Percentiles rank a stretch among this genome's conserved stretches.
These are phyloP conservation scores for Cantharis rustica DNA, from an alignment of 2,888 invertebrate species.

Conservation along the genomic window DNA sequence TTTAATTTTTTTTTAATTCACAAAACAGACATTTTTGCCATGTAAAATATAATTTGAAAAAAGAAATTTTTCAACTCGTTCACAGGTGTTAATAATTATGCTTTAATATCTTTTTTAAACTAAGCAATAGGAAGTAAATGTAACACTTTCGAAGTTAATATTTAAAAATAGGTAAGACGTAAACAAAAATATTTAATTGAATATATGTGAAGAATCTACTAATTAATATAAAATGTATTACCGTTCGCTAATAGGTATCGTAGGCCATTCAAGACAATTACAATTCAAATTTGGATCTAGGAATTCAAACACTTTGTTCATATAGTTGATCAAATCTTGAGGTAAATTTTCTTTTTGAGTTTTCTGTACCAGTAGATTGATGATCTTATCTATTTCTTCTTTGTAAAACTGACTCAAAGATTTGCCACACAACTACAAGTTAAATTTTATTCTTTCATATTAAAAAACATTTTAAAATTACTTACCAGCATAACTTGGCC, in stretches of 20 bases:
- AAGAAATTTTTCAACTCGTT: too few relatives aligned
- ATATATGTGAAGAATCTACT: not conserved
- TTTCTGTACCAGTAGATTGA: conserved; percentile 39
- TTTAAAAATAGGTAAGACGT: too few relatives aligned
- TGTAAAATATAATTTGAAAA: too few relatives aligned
- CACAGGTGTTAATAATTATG: too few relatives aligned
- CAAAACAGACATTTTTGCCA: too few relatives aligned
- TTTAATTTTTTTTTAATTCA: too few relatives aligned
- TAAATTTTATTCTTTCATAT: conserved; percentile 5
- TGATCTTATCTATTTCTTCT: conserved; percentile 45
- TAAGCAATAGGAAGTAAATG: too few relatives aligned
- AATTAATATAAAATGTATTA: not conserved
- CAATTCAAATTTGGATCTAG: conserved; percentile 48
- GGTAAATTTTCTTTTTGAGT: not conserved
- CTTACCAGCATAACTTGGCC: conserved; percentile 82
- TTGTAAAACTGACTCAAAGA: conserved; percentile 48
- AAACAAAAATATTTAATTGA: too few relatives aligned
- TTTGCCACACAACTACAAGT: conserved; percentile 50
- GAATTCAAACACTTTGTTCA: conserved; percentile 39
- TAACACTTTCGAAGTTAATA: too few relatives aligned
- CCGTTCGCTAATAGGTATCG: not conserved
- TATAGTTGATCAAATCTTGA: not conserved
- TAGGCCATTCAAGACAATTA: not conserved
- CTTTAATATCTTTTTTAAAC: too few relatives aligned
- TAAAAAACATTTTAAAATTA: conserved; percentile 8